Base-by-base conservation (phyloP, 2,888 invertebrate species). In the Synergus gifuensis region DNA sequence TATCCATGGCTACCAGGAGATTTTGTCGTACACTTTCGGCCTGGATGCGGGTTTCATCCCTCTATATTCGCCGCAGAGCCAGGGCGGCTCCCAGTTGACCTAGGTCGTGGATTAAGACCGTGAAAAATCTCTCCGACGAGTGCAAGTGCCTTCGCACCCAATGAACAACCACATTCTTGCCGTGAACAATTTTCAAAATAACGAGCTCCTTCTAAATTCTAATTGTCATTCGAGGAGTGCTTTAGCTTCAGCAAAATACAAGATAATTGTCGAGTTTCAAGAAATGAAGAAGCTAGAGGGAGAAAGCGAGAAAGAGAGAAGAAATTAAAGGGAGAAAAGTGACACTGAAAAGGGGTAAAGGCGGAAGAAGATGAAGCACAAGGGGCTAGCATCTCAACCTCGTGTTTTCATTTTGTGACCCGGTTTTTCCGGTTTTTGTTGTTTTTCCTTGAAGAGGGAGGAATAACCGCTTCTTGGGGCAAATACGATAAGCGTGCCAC, bases 61-160 rank as follows among this genome's bases (percentile, higher is more conserved):
- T 69, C 49, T 73, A 60, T 60, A 60, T 60, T 60, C 83, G 82
- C 86, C 86, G 87, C 88, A 86, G 89, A 89, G 87, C 88, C 89
- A 87, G 91, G 91, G 91, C 91, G 91, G 90, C 91, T 89, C 89
- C 89, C 87, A 87, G 89, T 90, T 90, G 89, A 87, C 88, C 89
- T 86, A 88, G 88, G 88, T 88, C 89, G 88, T 86, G 88, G 82
- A 79, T 76, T 66, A 66, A 62, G 42, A 66, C 54, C 46, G 54
- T 66, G 42, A 9, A 80, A 81, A 73, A 77, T 69, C 76, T 58
- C 64, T 73, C 58, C 28, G 12, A 79, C 44, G 18, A 80, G 36
- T 62, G 22, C 60, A 12, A 60, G 60, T 60, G 22, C 7, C n/a
- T 49, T 36, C 22, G 14, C 22, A 22, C 28, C n/a, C 36, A 36